Conservation (phyloP, 2,888 invertebrate genomes). For the Xestia rhomboidea region DNA sequence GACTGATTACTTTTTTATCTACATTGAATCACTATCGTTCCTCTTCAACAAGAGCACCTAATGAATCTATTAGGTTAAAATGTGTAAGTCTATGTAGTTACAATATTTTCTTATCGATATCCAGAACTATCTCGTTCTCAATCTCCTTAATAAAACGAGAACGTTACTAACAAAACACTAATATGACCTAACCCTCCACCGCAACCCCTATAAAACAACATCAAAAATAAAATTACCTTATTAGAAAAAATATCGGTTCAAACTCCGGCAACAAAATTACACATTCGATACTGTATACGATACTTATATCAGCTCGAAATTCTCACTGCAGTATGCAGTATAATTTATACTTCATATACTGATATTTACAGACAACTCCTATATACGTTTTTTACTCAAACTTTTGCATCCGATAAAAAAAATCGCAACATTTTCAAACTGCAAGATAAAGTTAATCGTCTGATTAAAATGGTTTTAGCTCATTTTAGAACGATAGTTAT, state of each 20-base stretch:
- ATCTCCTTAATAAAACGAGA: background rate
- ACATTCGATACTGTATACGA: conserved; percentile 29
- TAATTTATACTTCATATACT: conserved; percentile 22
- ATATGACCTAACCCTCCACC: background rate
- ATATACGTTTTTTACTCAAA: conserved; percentile 27
- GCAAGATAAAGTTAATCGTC: background rate
- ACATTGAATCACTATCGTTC: background rate
- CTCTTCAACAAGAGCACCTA: background rate
- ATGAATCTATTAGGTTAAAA: background rate
- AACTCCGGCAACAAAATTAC: conserved; percentile 12
- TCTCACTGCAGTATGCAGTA: conserved; percentile 21
- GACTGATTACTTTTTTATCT: too few species aligned
- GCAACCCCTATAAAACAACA: too few species aligned
- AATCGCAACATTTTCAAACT: background rate
- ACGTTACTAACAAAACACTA: background rate
- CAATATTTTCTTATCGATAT: background rate
- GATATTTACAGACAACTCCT: background rate
- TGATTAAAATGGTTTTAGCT: conserved; percentile 16
- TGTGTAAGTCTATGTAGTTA: background rate
- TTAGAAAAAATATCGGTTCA: background rate
- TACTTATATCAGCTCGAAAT: conserved; percentile 16
- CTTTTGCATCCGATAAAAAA: conserved; percentile 25
- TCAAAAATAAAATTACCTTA: background rate
- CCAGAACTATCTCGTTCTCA: background rate
- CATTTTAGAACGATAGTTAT: conserved; percentile 20